Conservation (phyloP, 2,888 invertebrate species). For the Drosophila acutilabella region DNA sequence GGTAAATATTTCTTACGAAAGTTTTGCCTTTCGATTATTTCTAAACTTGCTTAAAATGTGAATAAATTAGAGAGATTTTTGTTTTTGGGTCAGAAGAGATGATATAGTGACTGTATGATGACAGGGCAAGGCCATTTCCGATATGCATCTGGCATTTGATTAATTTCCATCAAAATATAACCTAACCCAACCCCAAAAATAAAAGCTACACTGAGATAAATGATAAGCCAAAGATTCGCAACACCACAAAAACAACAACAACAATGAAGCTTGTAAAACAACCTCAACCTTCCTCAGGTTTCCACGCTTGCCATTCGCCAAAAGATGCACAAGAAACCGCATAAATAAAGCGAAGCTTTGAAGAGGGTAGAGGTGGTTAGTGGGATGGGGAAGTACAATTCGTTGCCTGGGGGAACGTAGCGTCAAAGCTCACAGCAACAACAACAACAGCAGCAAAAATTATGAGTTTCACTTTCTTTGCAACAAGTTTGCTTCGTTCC, state of each 20-base stretch:
- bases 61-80: not conserved
- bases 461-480: slow-evolving; percentile 82
- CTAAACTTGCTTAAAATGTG: slow-evolving; percentile 45
- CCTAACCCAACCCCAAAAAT: slow-evolving; percentile 71
- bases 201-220: slow-evolving; percentile 11
- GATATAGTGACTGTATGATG: not conserved
- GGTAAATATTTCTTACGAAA: too few species aligned
- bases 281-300: slow-evolving; percentile 75
- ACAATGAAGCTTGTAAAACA: slow-evolving; percentile 61
- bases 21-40: slow-evolving; percentile 27
- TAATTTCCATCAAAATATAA: slow-evolving; percentile 45
- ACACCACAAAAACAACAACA: slow-evolving; percentile 7
- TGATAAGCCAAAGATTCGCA: slow-evolving; percentile 32
- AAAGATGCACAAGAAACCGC: slow-evolving; percentile 18
- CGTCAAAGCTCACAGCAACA: slow-evolving; percentile 7
- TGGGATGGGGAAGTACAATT: slow-evolving; percentile 13
- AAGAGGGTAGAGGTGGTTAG: not conserved
- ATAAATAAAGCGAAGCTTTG: not conserved
- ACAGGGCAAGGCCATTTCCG: slow-evolving; percentile 58
- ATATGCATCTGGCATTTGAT: slow-evolving; percentile 40
- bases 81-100: not conserved
- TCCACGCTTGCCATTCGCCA: slow-evolving; percentile 60
- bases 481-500: slow-evolving; percentile 69
- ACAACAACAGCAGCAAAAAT: slow-evolving; percentile 40
- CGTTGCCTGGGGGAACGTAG: slow-evolving; percentile 53